Evolutionary conservation across 1,140 invertebrate species (phyloP), one percentile per base, ranked within the genome.

Genomic region (Magallana ariakensis): DNA sequence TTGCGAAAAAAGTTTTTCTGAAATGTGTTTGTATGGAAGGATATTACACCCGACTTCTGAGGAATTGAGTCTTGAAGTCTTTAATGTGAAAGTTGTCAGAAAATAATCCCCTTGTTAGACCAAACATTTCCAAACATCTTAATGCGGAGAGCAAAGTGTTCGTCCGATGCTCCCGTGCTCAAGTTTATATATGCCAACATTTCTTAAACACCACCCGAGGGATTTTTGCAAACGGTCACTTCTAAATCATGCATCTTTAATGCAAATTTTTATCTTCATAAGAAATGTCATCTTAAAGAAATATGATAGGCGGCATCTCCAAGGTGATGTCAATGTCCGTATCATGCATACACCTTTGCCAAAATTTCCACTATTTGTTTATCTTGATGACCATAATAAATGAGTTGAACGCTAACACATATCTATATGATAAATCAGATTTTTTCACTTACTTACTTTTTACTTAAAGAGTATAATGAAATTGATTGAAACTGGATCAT

Each of bases 171-270:
- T 46, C 66, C 22, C 19, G 3, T 70, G 19, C 11, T 70, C n/a
- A 19, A 11, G 10, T 26, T 3, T 19, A 66, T 66, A 11, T 70
- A 26, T 70, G 66, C 22, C 66, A 26, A 70, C 62, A 70, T 8
- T 7, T 22, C 13, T 70, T 26, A 70, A 75, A 75, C 66, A 75
- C 66, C 33, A 75, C 66, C 33, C 33, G 66, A 26, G 58, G 58
- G 58, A 62, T n/a, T n/a, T 15, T n/a, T 16, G 58, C 8, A n/a
- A 19, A 75, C 22, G 66, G 66, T 75, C 66, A 75, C 66, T 75
- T 75, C 22, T 33, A 26, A 75, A 22, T 75, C 66, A 75, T 19
- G 66, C 33, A 75, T 75, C 33, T 70, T 75, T 75, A 75, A 75
- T 75, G 66, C 66, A 75, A 75, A 75, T 75, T 75, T 75, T 75